Evolutionary conservation across 2,797 vertebrate genomes (phyloP).

Genomic region (Miopithecus talapoin): DNA sequence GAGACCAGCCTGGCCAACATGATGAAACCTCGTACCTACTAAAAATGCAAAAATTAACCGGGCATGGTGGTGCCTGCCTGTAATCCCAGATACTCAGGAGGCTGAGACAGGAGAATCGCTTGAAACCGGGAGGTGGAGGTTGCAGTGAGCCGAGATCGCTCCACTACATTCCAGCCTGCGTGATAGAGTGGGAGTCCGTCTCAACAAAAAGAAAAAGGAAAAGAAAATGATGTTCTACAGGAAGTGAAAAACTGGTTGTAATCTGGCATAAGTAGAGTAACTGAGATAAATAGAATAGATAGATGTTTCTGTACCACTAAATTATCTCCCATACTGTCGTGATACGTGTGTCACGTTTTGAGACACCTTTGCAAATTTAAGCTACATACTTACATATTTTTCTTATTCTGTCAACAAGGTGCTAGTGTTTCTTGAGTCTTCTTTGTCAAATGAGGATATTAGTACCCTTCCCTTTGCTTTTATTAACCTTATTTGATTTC

Average conservation of each 20-base stretch:
- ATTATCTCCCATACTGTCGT: neutral
- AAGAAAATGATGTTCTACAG: neutral
- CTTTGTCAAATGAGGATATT: neutral
- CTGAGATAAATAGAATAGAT: neutral
- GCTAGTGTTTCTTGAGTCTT: neutral
- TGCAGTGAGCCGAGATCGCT: too few species aligned
- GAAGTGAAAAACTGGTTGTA: conserved; percentile 6
- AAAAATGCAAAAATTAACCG: too few species aligned
- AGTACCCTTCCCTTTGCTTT: neutral
- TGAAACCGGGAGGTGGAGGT: too few species aligned
- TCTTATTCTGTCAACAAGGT: neutral
- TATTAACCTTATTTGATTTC: neutral
- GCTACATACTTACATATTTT: neutral
- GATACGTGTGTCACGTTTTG: neutral
- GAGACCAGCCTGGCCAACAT: too few species aligned
- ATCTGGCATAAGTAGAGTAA: neutral
- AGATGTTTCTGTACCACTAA: neutral
- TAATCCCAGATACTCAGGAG: too few species aligned
- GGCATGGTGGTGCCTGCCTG: too few species aligned
- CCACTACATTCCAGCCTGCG: too few species aligned
- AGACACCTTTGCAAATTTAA: conserved; percentile 28
- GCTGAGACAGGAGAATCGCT: too few species aligned
- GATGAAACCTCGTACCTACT: too few species aligned
- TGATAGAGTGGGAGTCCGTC: too few species aligned
- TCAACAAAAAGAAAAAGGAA: neutral